These are phyloP conservation scores for Dendrolimus houi DNA, from an alignment of 2,888 invertebrate species.

Conservation along the genomic window DNA sequence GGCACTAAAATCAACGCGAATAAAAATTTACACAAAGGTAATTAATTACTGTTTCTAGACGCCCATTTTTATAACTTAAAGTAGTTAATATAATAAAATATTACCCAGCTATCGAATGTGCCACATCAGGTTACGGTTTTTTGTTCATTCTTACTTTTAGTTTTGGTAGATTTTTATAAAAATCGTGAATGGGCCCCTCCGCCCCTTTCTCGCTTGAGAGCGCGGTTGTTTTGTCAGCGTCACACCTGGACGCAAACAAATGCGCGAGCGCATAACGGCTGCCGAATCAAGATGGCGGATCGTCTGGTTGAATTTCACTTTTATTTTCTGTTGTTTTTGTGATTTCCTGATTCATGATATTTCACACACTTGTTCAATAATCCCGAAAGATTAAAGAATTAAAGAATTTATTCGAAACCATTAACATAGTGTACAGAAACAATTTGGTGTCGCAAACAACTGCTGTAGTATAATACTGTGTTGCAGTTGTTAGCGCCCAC, in stretches of 20 bases:
- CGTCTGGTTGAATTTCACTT: constrained; percentile 21
- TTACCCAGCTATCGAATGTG: constrained; percentile 48
- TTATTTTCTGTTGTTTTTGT: constrained; percentile 21
- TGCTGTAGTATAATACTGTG: too few species aligned
- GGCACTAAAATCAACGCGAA: constrained; percentile 4
- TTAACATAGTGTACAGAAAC: too few species aligned
- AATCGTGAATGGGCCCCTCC: constrained; percentile 61
- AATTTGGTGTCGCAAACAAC: too few species aligned
- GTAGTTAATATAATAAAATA: constrained; percentile 73
- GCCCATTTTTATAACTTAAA: constrained; percentile 61
- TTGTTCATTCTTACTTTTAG: constrained; percentile 48
- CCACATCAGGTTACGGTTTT: constrained; percentile 32
- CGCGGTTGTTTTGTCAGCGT: constrained; percentile 71
- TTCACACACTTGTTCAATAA: too few species aligned
- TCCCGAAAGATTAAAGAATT: too few species aligned
- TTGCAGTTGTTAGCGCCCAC: too few species aligned
- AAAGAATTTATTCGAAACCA: too few species aligned
- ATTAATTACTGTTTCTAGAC: constrained; percentile 39
- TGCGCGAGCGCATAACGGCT: constrained; percentile 52
- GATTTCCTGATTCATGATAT: constrained; percentile 16
- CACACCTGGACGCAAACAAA: constrained; percentile 71
- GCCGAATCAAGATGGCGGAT: constrained; percentile 48
- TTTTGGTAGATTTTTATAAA: constrained; percentile 58
- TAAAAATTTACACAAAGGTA: constrained; percentile 20
- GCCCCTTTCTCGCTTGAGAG: constrained; percentile 60